Conservation (phyloP, 1,140 invertebrate species). For the Drosophila rhopaloa region DNA sequence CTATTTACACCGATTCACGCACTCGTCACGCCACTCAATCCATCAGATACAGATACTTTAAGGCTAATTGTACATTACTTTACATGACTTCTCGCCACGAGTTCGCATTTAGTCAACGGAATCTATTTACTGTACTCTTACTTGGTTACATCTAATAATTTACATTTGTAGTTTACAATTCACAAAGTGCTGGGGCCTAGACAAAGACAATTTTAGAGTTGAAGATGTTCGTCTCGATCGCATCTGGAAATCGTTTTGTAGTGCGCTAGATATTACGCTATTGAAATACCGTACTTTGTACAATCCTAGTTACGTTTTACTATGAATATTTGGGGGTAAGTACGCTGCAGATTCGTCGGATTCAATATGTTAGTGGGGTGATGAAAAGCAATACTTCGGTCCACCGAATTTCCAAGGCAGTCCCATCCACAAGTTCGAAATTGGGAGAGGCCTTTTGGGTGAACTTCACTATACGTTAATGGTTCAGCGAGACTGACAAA, state of each 20-base stretch:
- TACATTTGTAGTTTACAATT: slow-evolving; percentile 71
- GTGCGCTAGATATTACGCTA: slow-evolving; percentile 42
- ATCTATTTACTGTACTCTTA: slow-evolving; percentile 52
- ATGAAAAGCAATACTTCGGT: slow-evolving; percentile 42
- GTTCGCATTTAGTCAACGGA: slow-evolving; percentile 28
- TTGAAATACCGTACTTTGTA: slow-evolving; percentile 46
- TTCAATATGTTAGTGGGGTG: slow-evolving; percentile 24
- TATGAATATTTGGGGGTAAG: slow-evolving; percentile 7
- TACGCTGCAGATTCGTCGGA: slow-evolving; percentile 24
- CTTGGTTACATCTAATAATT: slow-evolving; percentile 59
- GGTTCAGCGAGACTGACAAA: slow-evolving; percentile 57
- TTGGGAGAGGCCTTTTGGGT: not conserved
- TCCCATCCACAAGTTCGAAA: not conserved
- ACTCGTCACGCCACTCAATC: slow-evolving; percentile 4
- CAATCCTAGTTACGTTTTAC: slow-evolving; percentile 37
- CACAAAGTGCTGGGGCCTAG: slow-evolving; percentile 62
- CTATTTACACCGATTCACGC: slow-evolving; percentile 32
- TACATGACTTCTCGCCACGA: slow-evolving; percentile 57
- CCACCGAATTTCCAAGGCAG: slow-evolving; percentile 39
- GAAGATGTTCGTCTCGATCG: not conserved
- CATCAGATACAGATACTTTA: slow-evolving; percentile 41
- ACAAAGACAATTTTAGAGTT: slow-evolving; percentile 21
- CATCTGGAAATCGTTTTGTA: slow-evolving; percentile 18
- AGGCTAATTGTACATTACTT: slow-evolving; percentile 71
- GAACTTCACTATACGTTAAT: slow-evolving; percentile 16